Evolutionary conservation across 1,140 invertebrate species (phyloP), one percentile per base, ranked within the genome.

Genomic region (Drosophila melanica): DNA sequence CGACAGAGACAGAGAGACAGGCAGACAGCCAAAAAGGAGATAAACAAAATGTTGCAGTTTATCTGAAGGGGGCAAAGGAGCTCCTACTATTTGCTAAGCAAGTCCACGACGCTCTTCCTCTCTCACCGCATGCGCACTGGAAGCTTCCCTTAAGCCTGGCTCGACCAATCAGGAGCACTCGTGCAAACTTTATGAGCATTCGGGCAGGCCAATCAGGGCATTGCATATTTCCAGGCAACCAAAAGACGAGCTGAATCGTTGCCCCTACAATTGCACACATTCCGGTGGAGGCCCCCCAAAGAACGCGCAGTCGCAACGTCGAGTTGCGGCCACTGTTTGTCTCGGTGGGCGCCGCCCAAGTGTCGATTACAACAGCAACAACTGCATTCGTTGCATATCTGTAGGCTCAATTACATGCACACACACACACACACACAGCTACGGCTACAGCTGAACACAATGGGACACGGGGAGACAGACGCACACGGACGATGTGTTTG

Each of bases 21-120:
- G 30, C 62, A 66, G 68, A 60, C 69, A 45, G 59, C 45, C 48
- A 42, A 74, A 55, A 53, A 41, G 51, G 53, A 41, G 53, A 66
- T 55, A 76, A 79, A 57, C 60, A 70, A 74, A 70, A 73, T 64
- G 41, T 37, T 71, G 42, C 54, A 60, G 66, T 73, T 55, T 65
- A 55, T 47, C 23, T 35, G 35, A 55, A 50, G 53, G 54, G 50
- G 62, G 60, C 20, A 44, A 67, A 51, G 69, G 73, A 72, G 77
- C 85, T 72, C 79, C 59, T 89, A 75, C 74, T 84, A 89, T 89
- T 89, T 89, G 85, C 85, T 90, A 84, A 87, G 84, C 79, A 74
- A 53, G 60, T 67, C 68, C 37, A 42, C 33, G 23, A 23, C 45
- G 42, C 59, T 55, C 45, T 63, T 54, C 27, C 39, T 55, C 65